Evolutionary conservation across 2,113 vertebrate species (phyloP), one percentile per base, ranked within the genome.

Genomic region (Smithornis capensis): DNA sequence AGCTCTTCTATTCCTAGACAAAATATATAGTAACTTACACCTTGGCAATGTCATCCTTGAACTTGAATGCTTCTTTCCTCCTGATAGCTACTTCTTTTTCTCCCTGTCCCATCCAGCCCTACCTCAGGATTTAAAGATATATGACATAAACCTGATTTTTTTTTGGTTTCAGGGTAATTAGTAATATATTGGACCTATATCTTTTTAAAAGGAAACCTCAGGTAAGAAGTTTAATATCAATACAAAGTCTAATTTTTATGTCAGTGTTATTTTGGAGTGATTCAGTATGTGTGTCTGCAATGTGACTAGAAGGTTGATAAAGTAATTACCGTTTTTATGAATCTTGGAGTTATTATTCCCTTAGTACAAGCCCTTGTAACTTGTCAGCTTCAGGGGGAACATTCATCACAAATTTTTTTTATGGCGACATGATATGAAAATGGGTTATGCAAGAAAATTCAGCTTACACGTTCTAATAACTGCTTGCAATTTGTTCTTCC

Each of bases 271-370:
- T 95, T 96, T 87, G 80, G 67, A 82, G 79, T 97, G 89, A 95
- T 94, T 95, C 87, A 93, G 59, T 88, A 19, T 91, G 68, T 84
- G 76, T 95, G 84, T 86, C 90, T 96, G 67, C 91, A 94, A 90
- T 97, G 90, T 92, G 96, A 96, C 83, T 96, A 14, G 77, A 96
- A 97, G 95, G 96, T 97, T 97, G 89, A 96, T 96, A 92, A 97
- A 95, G 86, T 95, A 97, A 97, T 97, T 97, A 95, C 92, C 71
- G 67, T 82, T 97, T 97, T 97, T 97, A 97, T 95, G 93, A 97
- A 97, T 97, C 91, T 97, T 96, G 59, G 94, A 97, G 86, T 96
- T 92, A 92, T 96, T 95, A 97, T 95, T 96, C 92, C 95, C 97
- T 78, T 71, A 87, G 86, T 96, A 87, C 45, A 94, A 92, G 91